Base-by-base conservation (phyloP, 2,888 invertebrate species). In the Andrena dorsata region DNA sequence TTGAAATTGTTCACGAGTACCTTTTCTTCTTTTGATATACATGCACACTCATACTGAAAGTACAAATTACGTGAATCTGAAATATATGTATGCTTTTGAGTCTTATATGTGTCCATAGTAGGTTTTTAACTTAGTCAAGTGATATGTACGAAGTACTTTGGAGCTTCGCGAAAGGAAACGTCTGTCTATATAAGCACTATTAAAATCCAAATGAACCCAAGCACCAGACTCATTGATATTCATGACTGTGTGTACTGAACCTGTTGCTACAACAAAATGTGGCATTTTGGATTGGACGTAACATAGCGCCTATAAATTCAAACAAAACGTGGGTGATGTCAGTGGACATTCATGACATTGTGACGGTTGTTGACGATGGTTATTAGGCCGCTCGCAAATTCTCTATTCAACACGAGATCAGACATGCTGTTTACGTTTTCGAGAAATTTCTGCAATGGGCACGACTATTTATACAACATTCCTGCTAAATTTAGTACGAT, bases 381-480 rank as follows among this genome's bases (percentile, higher is more conserved):
- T 79, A 76, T 81, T 76, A 70, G 71, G 35, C n/a, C 7, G 72
- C 60, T 72, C 76, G 73, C 76, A 81, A 71, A 78, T 82, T 56
- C 41, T 66, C 70, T 35, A 65, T 63, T 79, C 80, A 61, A 80
- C 76, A 82, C 83, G 80, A 76, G 70, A 28, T 10, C 63, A 70
- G 78, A 76, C 83, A 83, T 75, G 86, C 80, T 92, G 89, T 91
- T 91, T 90, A 90, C 84, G 83, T 88, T 89, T 83, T 73, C 82
- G 79, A 73, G 82, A 90, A 86, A 90, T 91, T 90, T 88, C 79
- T 88, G 88, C 87, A 90, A 89, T 89, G 84, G 87, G 68, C 85
- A 74, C 77, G 65, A 83, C 88, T 92, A 92, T 92, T 92, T 91
- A 88, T 91, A 91, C 60, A 84, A 85, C 84, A 88, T 90, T 90